Evolutionary conservation across 2,797 vertebrate species (phyloP).

Genomic region (Crypturellus tataupa): DNA sequence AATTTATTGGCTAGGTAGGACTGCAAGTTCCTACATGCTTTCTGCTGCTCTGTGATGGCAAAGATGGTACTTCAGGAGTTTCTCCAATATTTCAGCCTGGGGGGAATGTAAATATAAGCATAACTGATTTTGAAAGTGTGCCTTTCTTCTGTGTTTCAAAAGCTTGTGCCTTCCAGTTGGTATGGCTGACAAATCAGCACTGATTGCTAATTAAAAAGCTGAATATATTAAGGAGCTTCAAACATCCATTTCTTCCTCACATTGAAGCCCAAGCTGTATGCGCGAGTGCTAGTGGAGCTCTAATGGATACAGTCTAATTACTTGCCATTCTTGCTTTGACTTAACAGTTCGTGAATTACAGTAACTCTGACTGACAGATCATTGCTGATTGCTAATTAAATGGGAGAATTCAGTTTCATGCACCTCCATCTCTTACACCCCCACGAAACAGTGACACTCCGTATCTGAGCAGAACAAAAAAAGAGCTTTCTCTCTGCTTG

Average conservation of each 20-base stretch:
- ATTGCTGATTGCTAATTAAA: constrained; percentile 74
- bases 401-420: neutral
- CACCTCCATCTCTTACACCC: neutral
- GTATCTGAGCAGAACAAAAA: neutral
- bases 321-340: constrained; percentile 71
- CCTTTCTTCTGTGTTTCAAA: constrained; percentile 51
- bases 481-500: constrained; percentile 14
- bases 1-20: constrained; percentile 81
- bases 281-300: constrained; percentile 48
- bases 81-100: constrained; percentile 63
- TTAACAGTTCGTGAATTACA: constrained; percentile 65
- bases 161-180: constrained; percentile 68
- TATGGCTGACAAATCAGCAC: constrained; percentile 78
- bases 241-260: constrained; percentile 55
- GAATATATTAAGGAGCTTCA: constrained; percentile 74
- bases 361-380: constrained; percentile 60
- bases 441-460: neutral
- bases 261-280: constrained; percentile 58
- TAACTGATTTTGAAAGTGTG: constrained; percentile 78
- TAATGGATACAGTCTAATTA: constrained; percentile 75
- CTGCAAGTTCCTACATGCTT: constrained; percentile 64
- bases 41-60: constrained; percentile 64
- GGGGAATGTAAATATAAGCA: constrained; percentile 79
- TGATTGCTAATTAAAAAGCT: constrained; percentile 83
- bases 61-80: constrained; percentile 78